phyloP scores from a whole-genome alignment of 2,797 vertebrate genomes.

The Champsocephalus gunnari region DNA sequence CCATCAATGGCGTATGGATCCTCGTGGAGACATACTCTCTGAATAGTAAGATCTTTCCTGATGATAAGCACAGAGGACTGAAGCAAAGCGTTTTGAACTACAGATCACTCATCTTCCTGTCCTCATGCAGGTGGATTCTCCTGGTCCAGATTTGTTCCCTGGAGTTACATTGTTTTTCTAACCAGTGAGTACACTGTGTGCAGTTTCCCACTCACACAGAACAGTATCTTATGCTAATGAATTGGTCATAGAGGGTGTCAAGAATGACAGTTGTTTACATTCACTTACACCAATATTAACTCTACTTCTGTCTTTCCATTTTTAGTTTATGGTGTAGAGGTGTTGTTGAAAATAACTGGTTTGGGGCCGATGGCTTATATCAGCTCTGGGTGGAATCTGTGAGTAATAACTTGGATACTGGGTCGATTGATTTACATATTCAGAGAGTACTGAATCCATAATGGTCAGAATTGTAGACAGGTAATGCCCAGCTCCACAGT shows the following conservation, averaged over 20 bases:
- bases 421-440: not conserved
- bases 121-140: conserved; percentile 89
- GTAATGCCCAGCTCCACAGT: not conserved
- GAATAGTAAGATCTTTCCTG: conserved; percentile 83
- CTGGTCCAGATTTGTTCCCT: conserved; percentile 90
- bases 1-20: conserved; percentile 96
- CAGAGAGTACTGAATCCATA: conserved; percentile 8
- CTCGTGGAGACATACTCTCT: conserved; percentile 94
- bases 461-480: not conserved
- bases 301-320: conserved; percentile 41
- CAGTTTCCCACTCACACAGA: not conserved
- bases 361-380: conserved; percentile 95
- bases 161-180: conserved; percentile 96
- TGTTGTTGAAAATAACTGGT: conserved; percentile 93
- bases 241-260: not conserved
- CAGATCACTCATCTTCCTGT: conserved; percentile 22
- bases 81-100: not conserved
- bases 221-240: not conserved
- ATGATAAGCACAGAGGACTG: not conserved
- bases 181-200: conserved; percentile 87
- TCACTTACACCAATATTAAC: conserved; percentile 3
- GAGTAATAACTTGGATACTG: conserved; percentile 75
- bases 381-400: conserved; percentile 98
- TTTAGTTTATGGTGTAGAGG: conserved; percentile 95
- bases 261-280: not conserved